phyloP scores from a whole-genome alignment of 2,888 invertebrate species.

The Capitulum mitella region DNA sequence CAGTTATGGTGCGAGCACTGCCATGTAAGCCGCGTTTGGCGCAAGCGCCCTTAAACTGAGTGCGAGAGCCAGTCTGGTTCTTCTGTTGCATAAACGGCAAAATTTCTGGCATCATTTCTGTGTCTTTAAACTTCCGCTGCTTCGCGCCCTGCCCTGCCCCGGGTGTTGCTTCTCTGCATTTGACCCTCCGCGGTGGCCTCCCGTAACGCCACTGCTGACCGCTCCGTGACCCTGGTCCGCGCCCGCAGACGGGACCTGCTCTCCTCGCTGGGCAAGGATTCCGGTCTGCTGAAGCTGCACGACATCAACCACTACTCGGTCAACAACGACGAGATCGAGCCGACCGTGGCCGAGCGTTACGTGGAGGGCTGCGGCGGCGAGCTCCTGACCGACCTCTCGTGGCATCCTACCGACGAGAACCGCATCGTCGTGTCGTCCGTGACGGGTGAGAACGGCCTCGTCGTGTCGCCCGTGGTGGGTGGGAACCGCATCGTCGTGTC shows the following conservation, averaged over 20 bases:
- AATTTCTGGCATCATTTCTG: no score
- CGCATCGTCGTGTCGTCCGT: slow-evolving; percentile 61
- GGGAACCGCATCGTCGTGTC: neutral
- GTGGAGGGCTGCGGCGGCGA: slow-evolving; percentile 30
- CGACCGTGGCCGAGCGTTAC: slow-evolving; percentile 64
- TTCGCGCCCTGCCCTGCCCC: no score
- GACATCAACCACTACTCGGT: slow-evolving; percentile 67
- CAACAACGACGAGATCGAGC: slow-evolving; percentile 63
- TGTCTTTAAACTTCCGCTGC: no score
- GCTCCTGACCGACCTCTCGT: slow-evolving; percentile 51
- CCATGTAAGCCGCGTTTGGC: no score
- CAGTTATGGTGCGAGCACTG: no score
- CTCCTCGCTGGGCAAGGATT: slow-evolving; percentile 72
- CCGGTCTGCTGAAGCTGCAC: slow-evolving; percentile 65
- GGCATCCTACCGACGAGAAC: slow-evolving; percentile 79
- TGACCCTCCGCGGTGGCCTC: no score
- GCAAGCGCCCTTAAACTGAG: no score
- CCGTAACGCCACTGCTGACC: no score
- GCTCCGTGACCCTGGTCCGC: neutral
- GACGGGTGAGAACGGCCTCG: slow-evolving; percentile 48
- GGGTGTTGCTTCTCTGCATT: no score
- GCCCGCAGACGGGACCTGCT: slow-evolving; percentile 60
- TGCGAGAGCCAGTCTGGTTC: no score
- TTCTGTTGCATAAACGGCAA: no score
- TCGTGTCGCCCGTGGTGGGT: neutral